Evolutionary conservation across 2,888 invertebrate species (phyloP), one percentile per base, ranked within the genome.

Genomic region (Caenorhabditis virilis): DNA sequence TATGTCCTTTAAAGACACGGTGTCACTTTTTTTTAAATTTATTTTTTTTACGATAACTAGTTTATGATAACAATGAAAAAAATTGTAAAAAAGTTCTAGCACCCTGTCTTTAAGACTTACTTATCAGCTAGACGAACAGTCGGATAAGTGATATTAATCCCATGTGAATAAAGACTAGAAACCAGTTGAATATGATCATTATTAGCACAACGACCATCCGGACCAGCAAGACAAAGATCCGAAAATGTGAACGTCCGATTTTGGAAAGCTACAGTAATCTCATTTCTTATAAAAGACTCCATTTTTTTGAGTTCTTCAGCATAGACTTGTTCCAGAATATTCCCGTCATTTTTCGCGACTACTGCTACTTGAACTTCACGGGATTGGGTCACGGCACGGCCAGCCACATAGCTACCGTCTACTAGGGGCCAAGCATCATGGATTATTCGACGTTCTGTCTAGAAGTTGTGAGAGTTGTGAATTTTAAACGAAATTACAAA

Each of bases 261-360:
- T n/a, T 47, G 26, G 42, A 55, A 69, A 11, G 36, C 30, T 0
- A 72, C 77, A 39, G 69, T 68, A 30, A 77, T 72, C 30, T 71
- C 53, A 30, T 72, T 75, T 47, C 71, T 65, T 30, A 79, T 72
- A 54, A 69, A 78, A 26, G 38, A 38, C 35, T 79, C 77, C 48
- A 79, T 59, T 3, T 60, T 43, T 9, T 71, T 41, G 23, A 77
- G 59, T 2, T 77, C 75, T 7, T 68, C 52, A 0, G 76, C 68
- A 36, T 57, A 74, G 13, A 61, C 90, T 1, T 88, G 87, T 11
- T 91, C 87, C 41, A 94, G 86, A 86, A 94, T 89, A 82, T 91
- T 91, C 71, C 90, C 91, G 22, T 61, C 69, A 85, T 92, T 90
- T 84, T 90, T 91, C 6, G 93, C 87, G 51, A 90, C 89, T n/a